Percentiles rank a stretch among this genome's conserved stretches.
These are phyloP conservation scores for Acanthochromis polyacanthus DNA, from an alignment of 2,113 vertebrate species.

Conservation along the genomic window DNA sequence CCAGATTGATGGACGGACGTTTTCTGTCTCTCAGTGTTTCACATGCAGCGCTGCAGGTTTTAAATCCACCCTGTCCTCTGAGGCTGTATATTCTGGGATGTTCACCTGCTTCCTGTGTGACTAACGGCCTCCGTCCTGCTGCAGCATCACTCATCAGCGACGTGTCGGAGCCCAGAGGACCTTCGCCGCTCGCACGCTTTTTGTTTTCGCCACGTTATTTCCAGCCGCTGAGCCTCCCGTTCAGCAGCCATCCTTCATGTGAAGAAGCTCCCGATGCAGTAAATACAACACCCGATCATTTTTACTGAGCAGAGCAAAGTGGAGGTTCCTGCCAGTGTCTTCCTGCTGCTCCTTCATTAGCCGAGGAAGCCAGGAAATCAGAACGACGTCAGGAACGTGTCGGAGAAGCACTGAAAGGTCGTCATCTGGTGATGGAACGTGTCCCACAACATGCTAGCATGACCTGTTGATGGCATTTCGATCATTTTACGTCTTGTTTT, in stretches of 20 bases:
- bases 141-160: conserved; percentile 25
- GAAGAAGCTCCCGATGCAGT: conserved; percentile 1
- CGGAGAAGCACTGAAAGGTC: too few relatives aligned
- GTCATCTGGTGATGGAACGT: too few relatives aligned
- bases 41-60: neutral
- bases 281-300: neutral
- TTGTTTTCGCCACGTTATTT: conserved; percentile 44
- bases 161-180: conserved; percentile 28
- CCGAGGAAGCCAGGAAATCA: too few relatives aligned
- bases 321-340: too few relatives aligned
- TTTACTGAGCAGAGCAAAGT: neutral
- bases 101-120: conserved; percentile 17
- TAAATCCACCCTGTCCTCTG: neutral
- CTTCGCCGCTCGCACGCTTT: conserved; percentile 34
- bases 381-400: too few relatives aligned
- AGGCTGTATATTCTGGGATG: neutral
- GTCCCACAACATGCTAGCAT: too few relatives aligned
- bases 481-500: too few relatives aligned
- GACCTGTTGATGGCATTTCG: neutral
- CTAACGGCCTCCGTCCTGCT: neutral
- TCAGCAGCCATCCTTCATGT: conserved; percentile 35
- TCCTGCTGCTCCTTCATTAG: neutral
- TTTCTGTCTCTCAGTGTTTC: neutral
- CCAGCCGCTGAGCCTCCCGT: conserved; percentile 24
- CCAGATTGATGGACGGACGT: too few relatives aligned